These are phyloP conservation scores for Metalampra italica DNA, from an alignment of 2,888 invertebrate species.

Conservation along the genomic window DNA sequence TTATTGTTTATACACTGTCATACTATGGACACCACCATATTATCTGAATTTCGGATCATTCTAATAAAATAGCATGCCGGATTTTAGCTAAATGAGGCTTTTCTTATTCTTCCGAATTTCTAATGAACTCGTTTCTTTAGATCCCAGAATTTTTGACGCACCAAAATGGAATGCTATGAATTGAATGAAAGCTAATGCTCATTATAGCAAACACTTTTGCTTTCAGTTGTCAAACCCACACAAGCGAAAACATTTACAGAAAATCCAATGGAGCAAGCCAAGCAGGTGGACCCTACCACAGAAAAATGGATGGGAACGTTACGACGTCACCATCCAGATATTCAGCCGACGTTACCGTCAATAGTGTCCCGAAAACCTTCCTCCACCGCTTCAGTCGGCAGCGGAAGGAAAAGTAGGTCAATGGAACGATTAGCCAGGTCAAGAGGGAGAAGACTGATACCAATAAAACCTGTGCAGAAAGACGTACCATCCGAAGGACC, in stretches of 20 bases:
- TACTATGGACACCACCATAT: no score
- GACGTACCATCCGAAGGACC: conserved; percentile 54
- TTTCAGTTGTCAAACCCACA: conserved; percentile 66
- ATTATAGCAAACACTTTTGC: background rate
- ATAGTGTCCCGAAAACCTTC: conserved; percentile 73
- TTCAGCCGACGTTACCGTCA: conserved; percentile 82
- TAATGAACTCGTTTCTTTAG: no score
- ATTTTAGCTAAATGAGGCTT: no score
- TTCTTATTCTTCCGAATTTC: no score
- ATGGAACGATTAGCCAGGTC: conserved; percentile 61
- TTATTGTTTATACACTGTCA: no score
- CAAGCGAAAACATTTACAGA: conserved; percentile 38
- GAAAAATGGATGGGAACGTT: conserved; percentile 85
- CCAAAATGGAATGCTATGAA: no score
- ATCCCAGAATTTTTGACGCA: no score
- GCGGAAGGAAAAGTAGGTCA: conserved; percentile 62
- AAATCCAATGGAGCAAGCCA: conserved; percentile 42
- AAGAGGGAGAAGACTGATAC: conserved; percentile 43
- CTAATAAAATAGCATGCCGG: no score
- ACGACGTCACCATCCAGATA: conserved; percentile 80
- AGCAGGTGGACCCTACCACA: conserved; percentile 64
- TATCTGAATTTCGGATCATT: no score
- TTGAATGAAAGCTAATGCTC: no score
- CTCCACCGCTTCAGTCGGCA: conserved; percentile 48
- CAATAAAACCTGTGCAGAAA: conserved; percentile 57